Conservation (phyloP, 2,888 invertebrate species). For the Bellardia bayeri region DNA sequence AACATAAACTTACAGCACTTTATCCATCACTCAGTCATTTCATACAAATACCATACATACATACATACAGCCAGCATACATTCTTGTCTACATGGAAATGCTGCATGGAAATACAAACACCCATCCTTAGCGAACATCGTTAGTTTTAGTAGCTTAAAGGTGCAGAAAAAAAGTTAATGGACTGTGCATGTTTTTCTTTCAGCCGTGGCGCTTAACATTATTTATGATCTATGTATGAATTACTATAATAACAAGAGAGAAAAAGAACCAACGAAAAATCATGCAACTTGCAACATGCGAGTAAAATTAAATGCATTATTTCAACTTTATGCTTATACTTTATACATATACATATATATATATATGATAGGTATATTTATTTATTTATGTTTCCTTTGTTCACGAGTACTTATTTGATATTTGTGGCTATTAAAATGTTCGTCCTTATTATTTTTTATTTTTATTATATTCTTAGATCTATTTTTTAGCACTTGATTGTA, state of each 20-base stretch:
- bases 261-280: background rate
- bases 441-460: too few relatives aligned
- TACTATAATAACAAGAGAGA: slow-evolving; percentile 32
- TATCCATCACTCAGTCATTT: slow-evolving; percentile 32
- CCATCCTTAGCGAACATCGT: slow-evolving; percentile 51
- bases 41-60: background rate
- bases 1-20: slow-evolving; percentile 42
- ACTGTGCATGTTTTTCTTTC: slow-evolving; percentile 84
- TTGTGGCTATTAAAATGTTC: slow-evolving; percentile 61
- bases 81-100: background rate
- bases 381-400: slow-evolving; percentile 35
- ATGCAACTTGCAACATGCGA: slow-evolving; percentile 38
- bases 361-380: background rate
- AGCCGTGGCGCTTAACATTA: slow-evolving; percentile 84
- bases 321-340: background rate
- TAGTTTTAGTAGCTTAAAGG: slow-evolving; percentile 57
- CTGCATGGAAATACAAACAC: slow-evolving; percentile 9
- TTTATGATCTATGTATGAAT: slow-evolving; percentile 79
- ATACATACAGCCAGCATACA: background rate
- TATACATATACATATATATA: background rate
- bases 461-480: too few relatives aligned
- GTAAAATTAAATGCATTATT: slow-evolving; percentile 37
- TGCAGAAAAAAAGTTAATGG: slow-evolving; percentile 81
- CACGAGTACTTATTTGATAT: slow-evolving; percentile 65
- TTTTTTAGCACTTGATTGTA: too few relatives aligned